Evolutionary conservation across 2,888 invertebrate species (phyloP).

Genomic region (Limnephilus rhombicus): DNA sequence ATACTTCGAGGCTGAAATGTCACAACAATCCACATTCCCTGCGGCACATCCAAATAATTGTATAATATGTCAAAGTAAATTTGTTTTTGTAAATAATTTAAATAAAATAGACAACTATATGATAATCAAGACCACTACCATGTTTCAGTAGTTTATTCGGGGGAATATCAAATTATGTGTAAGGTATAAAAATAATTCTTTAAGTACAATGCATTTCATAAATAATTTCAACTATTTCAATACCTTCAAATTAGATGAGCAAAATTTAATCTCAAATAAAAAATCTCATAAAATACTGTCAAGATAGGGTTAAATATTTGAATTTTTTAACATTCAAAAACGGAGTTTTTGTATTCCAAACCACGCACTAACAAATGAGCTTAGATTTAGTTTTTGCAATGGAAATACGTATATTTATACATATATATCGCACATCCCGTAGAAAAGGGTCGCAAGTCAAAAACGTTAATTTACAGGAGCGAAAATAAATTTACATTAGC

Average conservation of each 20-base stretch:
- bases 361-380: too few relatives aligned
- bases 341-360: neutral
- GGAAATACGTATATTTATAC: too few relatives aligned
- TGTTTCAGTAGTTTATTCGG: neutral
- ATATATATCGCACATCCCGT: too few relatives aligned
- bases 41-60: too few relatives aligned
- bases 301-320: neutral
- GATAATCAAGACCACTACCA: neutral
- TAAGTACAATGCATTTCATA: neutral
- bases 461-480: too few relatives aligned
- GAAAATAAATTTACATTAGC: too few relatives aligned
- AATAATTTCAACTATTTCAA: neutral
- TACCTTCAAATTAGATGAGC: neutral
- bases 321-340: neutral
- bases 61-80: too few relatives aligned
- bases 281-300: neutral
- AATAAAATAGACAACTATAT: neutral
- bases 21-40: neutral
- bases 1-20: neutral
- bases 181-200: neutral
- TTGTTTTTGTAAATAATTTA: neutral
- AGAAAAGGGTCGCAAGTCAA: too few relatives aligned
- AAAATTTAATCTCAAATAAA: neutral
- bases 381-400: too few relatives aligned
- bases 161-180: neutral